Conservation (phyloP, 92 coral and sea anemone species). For the Porites evermanni region DNA sequence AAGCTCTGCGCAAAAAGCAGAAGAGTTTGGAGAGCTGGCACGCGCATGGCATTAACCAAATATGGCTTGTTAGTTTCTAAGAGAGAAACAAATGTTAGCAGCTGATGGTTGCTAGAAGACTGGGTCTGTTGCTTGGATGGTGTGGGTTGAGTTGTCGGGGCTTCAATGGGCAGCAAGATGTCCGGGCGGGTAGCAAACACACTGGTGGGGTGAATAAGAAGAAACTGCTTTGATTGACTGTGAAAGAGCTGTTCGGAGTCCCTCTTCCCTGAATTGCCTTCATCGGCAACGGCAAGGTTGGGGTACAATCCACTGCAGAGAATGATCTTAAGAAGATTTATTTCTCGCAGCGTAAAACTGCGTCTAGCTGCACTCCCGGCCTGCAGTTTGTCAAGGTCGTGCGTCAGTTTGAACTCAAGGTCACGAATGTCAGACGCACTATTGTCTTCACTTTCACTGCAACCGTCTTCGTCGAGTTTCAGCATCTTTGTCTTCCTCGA, state of each 20-base stretch:
- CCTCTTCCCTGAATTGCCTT: slow-evolving; percentile 82
- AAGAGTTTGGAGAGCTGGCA: slow-evolving; percentile 96
- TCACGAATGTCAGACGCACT: slow-evolving; percentile 90
- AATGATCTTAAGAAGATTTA: slow-evolving; percentile 89
- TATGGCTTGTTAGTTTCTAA: slow-evolving; percentile 97
- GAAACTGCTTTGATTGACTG: slow-evolving; percentile 79
- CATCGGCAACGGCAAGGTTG: slow-evolving; percentile 92
- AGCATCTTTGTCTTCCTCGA: slow-evolving; percentile 85
- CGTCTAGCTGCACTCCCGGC: slow-evolving; percentile 86
- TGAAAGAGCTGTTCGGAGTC: slow-evolving; percentile 98
- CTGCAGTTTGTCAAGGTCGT: slow-evolving; percentile 86
- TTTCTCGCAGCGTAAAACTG: slow-evolving; percentile 86
- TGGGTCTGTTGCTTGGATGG: slow-evolving; percentile 46
- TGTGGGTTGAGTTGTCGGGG: slow-evolving; percentile 39
- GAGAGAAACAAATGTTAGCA: slow-evolving; percentile 91
- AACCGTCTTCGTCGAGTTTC: slow-evolving; percentile 87
- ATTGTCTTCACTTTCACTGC: slow-evolving; percentile 75
- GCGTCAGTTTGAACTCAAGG: slow-evolving; percentile 93
- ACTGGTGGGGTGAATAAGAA: slow-evolving; percentile 89
- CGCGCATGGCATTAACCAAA: slow-evolving; percentile 97
- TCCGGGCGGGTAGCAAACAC: slow-evolving; percentile 92
- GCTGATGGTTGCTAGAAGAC: slow-evolving; percentile 73
- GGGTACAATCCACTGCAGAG: slow-evolving; percentile 97
- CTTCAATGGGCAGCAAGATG: slow-evolving; percentile 67
- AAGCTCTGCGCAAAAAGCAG: slow-evolving; percentile 89